A percentile compares a stretch with the other conserved stretches of the same genome.
Conservation (phyloP, 2,797 vertebrate species). For the Rhinophrynus dorsalis region DNA sequence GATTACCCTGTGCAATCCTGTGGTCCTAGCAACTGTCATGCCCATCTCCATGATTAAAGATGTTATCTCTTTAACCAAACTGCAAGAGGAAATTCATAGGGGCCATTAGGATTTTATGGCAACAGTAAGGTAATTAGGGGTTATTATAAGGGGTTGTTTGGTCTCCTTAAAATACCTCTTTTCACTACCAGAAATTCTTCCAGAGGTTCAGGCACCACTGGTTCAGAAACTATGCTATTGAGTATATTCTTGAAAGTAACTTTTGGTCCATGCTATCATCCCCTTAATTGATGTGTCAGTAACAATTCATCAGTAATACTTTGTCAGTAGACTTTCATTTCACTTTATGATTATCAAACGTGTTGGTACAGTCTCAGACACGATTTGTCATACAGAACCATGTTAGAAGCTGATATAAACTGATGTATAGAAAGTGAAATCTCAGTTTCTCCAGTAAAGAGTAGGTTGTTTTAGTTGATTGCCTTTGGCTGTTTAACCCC, state of each 20-base stretch:
- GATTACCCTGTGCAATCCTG: too few species aligned
- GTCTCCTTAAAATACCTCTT: too few species aligned
- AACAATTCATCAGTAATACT: constrained; percentile 27
- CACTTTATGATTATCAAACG: constrained; percentile 28
- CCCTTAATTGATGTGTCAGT: constrained; percentile 24
- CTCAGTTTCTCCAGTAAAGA: constrained; percentile 17
- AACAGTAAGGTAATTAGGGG: too few species aligned
- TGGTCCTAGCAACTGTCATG: too few species aligned
- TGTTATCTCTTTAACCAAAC: too few species aligned
- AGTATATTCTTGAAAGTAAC: background rate
- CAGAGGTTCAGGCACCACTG: too few species aligned
- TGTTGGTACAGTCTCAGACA: constrained; percentile 32
- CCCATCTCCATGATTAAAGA: too few species aligned
- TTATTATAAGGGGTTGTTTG: too few species aligned
- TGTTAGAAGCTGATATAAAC: constrained; percentile 52
- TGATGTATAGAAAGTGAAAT: constrained; percentile 56
- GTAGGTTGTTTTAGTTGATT: constrained; percentile 8
- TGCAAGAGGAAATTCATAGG: too few species aligned
- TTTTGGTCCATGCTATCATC: constrained; percentile 16
- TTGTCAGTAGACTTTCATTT: constrained; percentile 24
- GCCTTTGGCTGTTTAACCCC: background rate
- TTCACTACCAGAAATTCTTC: too few species aligned
- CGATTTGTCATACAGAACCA: constrained; percentile 46
- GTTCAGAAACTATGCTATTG: too few species aligned
- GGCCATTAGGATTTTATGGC: too few species aligned